These are phyloP conservation scores for Sparidentex hasta DNA, from an alignment of 2,797 vertebrate species.

Conservation along the genomic window DNA sequence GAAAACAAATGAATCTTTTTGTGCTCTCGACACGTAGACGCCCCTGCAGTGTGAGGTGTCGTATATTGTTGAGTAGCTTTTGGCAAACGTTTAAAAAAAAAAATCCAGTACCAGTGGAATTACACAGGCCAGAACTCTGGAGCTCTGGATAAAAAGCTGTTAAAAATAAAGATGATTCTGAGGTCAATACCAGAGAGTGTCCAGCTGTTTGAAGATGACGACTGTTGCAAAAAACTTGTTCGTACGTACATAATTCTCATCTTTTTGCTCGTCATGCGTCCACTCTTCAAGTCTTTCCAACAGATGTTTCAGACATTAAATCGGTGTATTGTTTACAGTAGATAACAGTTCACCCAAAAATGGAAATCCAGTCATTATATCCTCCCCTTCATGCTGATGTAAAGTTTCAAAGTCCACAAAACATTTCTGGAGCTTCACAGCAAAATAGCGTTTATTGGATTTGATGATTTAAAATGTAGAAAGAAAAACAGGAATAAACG, in stretches of 20 bases:
- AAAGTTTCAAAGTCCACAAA: no score
- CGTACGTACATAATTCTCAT: no score
- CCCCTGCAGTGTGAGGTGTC: conserved; percentile 23
- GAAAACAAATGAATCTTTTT: conserved; percentile 66
- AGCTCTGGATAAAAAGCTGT: conserved; percentile 4
- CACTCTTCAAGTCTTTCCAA: neutral
- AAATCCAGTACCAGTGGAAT: conserved; percentile 34
- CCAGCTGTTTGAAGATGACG: neutral
- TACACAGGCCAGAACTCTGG: conserved; percentile 18
- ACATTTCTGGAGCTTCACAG: no score
- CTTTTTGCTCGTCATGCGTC: neutral
- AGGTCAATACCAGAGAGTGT: neutral
- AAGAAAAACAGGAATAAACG: no score
- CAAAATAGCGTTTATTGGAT: no score
- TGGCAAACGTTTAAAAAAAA: conserved; percentile 12
- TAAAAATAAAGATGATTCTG: conserved; percentile 14
- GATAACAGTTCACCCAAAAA: no score
- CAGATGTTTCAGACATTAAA: no score
- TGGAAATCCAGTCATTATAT: no score
- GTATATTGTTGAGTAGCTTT: conserved; percentile 33
- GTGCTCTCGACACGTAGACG: conserved; percentile 54
- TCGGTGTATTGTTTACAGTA: no score
- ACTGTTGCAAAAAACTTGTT: neutral
- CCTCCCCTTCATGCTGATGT: no score
- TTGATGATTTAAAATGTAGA: no score